Percentiles rank a stretch among this genome's conserved stretches.
These are phyloP conservation scores for Hylyphantes graminicola DNA, from an alignment of 1,140 invertebrate species.

Conservation along the genomic window DNA sequence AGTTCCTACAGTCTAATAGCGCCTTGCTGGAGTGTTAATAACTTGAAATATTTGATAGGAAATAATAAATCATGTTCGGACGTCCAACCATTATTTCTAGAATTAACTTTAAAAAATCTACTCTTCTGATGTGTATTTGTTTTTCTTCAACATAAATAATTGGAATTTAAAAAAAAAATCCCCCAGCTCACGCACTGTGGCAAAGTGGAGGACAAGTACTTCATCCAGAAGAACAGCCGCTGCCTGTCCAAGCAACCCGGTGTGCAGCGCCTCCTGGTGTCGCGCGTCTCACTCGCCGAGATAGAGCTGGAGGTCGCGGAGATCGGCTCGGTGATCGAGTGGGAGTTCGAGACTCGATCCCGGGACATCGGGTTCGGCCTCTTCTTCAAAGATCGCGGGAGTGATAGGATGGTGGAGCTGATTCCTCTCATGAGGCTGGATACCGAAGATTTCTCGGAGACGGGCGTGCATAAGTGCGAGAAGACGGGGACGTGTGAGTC, in stretches of 20 bases:
- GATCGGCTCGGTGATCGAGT: slow-evolving; percentile 25
- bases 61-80: too few species aligned
- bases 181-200: slow-evolving; percentile 78
- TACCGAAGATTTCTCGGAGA: slow-evolving; percentile 36
- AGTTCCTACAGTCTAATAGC: too few species aligned
- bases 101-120: too few species aligned
- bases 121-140: too few species aligned
- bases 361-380: slow-evolving; percentile 43
- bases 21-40: too few species aligned
- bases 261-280: neutral
- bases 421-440: slow-evolving; percentile 16
- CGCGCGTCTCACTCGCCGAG: slow-evolving; percentile 19
- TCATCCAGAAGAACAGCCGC: slow-evolving; percentile 69
- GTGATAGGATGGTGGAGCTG: slow-evolving; percentile 19
- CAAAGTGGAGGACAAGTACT: slow-evolving; percentile 80
- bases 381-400: slow-evolving; percentile 30
- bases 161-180: neutral
- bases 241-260: neutral
- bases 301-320: slow-evolving; percentile 21
- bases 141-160: too few species aligned
- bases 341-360: slow-evolving; percentile 44
- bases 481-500: slow-evolving; percentile 44
- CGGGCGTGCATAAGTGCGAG: slow-evolving; percentile 31
- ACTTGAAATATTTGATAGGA: too few species aligned
- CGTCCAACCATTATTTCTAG: too few species aligned